Evolutionary conservation across 2,888 invertebrate genomes (phyloP).

Genomic region (Phrixothrix hirtus): DNA sequence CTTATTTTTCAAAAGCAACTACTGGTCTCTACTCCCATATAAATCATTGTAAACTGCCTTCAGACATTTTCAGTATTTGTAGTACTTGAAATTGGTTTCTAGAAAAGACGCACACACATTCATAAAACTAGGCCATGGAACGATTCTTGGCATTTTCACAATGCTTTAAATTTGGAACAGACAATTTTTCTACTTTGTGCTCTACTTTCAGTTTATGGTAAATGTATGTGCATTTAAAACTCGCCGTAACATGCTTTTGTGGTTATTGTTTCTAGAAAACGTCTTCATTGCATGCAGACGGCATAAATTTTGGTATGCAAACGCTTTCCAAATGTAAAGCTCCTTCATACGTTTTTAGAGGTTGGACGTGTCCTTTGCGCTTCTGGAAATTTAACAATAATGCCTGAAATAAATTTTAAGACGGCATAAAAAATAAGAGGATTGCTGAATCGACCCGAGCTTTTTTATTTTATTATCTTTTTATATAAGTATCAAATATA

Average conservation of each 20-base stretch:
- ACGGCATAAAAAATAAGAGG: constrained; percentile 14
- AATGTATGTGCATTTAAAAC: constrained; percentile 23
- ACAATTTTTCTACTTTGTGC: constrained; percentile 30
- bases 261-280: constrained; percentile 17
- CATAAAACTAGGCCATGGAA: constrained; percentile 21
- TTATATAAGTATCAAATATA: constrained; percentile 9
- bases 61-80: constrained; percentile 31
- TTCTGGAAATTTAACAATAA: constrained; percentile 20
- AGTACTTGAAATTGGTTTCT: constrained; percentile 33
- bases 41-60: constrained; percentile 32
- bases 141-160: constrained; percentile 26
- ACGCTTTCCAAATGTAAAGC: constrained; percentile 12
- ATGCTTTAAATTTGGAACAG: constrained; percentile 24
- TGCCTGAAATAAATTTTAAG: constrained; percentile 20
- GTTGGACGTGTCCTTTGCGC: constrained; percentile 13
- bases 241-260: constrained; percentile 8
- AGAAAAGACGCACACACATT: constrained; percentile 26
- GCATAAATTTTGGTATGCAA: constrained; percentile 19
- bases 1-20: constrained; percentile 26
- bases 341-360: constrained; percentile 23
- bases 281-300: constrained; percentile 20
- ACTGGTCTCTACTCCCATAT: constrained; percentile 27
- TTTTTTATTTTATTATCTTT: constrained; percentile 9
- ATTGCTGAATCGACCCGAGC: constrained; percentile 13
- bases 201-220: constrained; percentile 17